Percentiles rank a stretch among this genome's conserved stretches.
phyloP scores from a whole-genome alignment of 2,888 invertebrate species.

The Palloptera scutellata region DNA sequence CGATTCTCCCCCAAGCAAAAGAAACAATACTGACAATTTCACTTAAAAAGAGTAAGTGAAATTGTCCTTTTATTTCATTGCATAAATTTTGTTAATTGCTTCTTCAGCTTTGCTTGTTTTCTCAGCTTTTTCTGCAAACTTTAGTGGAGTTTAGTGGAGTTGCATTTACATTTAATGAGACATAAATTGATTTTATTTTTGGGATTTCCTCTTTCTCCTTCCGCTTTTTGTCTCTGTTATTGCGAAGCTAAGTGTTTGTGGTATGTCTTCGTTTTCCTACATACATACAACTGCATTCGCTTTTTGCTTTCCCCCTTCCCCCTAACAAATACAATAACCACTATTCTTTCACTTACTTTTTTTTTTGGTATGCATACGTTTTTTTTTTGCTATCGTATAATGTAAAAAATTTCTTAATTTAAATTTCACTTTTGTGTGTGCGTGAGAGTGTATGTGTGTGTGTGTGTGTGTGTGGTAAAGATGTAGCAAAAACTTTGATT shows the following conservation, averaged over 20 bases:
- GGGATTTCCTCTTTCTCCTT: neutral
- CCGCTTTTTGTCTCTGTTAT: neutral
- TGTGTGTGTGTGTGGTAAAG: neutral
- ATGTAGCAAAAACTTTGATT: conserved; percentile 38
- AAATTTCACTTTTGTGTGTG: conserved; percentile 1
- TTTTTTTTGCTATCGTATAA: neutral
- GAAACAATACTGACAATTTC: too few species aligned
- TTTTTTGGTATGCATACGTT: neutral
- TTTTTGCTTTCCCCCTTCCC: neutral
- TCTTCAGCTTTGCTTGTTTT: too few species aligned
- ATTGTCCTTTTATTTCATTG: too few species aligned
- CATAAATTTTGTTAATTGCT: too few species aligned
- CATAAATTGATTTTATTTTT: conserved; percentile 24
- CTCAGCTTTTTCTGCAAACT: too few species aligned
- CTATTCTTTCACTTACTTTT: conserved; percentile 8
- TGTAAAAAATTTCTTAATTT: neutral
- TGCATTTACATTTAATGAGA: conserved; percentile 22
- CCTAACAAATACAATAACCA: neutral
- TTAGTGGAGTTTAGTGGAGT: neutral
- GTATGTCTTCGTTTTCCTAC: too few species aligned
- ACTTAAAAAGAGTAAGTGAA: too few species aligned
- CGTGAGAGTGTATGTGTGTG: too few species aligned
- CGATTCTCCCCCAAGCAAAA: too few species aligned
- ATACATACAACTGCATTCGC: neutral
- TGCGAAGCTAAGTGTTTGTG: neutral